phyloP scores from a whole-genome alignment of 1,140 invertebrate species.

The Nasonia longicornis region DNA sequence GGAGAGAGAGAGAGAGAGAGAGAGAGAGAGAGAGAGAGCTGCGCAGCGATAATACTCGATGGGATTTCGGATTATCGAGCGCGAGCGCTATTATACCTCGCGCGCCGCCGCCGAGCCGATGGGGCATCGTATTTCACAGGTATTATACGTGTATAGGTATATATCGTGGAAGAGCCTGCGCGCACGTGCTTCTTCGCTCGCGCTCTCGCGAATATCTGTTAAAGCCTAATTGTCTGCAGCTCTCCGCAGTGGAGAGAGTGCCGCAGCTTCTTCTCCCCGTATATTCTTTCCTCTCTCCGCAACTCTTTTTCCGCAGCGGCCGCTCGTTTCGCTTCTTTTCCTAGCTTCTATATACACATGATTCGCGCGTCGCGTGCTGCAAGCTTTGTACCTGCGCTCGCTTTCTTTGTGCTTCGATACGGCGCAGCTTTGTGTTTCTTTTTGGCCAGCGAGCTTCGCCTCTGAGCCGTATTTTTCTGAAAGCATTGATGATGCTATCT shows the following conservation, averaged over 20 bases:
- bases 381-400: background rate
- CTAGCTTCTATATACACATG: background rate
- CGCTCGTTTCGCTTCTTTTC: background rate
- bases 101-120: too few species aligned
- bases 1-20: too few species aligned
- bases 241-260: background rate
- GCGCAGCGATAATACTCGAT: constrained; percentile 32
- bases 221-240: constrained; percentile 21
- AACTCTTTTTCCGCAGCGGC: background rate
- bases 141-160: background rate
- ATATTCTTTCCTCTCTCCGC: background rate
- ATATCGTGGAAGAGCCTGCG: background rate
- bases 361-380: background rate
- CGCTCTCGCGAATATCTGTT: background rate
- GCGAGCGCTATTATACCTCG: constrained; percentile 16
- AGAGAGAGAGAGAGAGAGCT: too few species aligned
- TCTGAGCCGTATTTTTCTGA: background rate
- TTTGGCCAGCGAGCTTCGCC: background rate
- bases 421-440: background rate
- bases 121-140: constrained; percentile 18
- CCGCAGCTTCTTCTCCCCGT: background rate
- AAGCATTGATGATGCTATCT: constrained; percentile 7
- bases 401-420: background rate
- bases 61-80: constrained; percentile 37
- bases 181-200: background rate